A percentile compares a stretch with the other conserved stretches of the same genome.
These are phyloP conservation scores for Hystrix cristata DNA, from an alignment of 2,113 vertebrate genomes.

Conservation along the genomic window DNA sequence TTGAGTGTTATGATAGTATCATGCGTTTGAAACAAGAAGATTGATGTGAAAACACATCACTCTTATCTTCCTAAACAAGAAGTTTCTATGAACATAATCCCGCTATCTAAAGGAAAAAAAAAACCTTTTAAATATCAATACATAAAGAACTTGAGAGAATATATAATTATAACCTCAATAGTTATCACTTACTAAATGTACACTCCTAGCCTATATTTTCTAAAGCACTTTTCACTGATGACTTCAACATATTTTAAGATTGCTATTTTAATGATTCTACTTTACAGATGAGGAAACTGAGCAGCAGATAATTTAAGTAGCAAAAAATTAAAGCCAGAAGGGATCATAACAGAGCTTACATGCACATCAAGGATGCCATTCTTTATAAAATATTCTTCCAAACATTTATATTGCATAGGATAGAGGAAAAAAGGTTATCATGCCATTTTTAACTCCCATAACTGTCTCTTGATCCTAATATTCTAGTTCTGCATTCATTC, in stretches of 20 bases:
- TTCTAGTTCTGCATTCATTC: not conserved
- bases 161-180: not conserved
- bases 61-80: conserved; percentile 57
- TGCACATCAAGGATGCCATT: not conserved
- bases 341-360: not conserved
- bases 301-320: not conserved
- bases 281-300: not conserved
- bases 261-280: not conserved
- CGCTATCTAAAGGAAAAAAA: not conserved
- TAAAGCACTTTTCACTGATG: not conserved
- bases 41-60: conserved; percentile 65
- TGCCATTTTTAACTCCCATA: not conserved
- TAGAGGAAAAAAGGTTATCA: not conserved
- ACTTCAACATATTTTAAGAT: not conserved
- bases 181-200: not conserved
- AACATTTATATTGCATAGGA: not conserved
- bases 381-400: not conserved
- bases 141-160: not conserved
- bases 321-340: not conserved
- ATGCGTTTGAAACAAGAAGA: conserved; percentile 71
- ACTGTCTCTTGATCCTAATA: not conserved
- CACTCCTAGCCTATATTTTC: not conserved
- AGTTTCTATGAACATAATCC: not conserved
- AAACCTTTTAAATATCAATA: not conserved
- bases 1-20: conserved; percentile 65